phyloP scores from a whole-genome alignment of 2,113 vertebrate species.

The Pangasianodon hypophthalmus region DNA sequence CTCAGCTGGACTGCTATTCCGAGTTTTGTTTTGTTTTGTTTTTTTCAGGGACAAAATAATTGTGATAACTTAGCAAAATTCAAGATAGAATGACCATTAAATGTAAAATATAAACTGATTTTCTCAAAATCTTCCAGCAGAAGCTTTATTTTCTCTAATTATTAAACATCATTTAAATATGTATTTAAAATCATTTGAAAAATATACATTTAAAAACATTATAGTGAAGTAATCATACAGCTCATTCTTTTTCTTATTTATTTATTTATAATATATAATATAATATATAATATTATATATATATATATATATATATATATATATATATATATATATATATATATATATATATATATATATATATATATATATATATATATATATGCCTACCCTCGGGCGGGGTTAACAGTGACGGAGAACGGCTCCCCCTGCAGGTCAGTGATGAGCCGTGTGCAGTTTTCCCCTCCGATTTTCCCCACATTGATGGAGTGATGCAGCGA shows the following conservation, averaged over 20 bases:
- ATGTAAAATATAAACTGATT: no score
- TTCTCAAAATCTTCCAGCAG: not conserved
- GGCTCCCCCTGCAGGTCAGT: constrained; percentile 86
- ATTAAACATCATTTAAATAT: not conserved
- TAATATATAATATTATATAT: no score
- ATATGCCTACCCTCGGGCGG: constrained; percentile 75
- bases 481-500: constrained; percentile 83
- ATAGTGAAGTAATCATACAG: not conserved
- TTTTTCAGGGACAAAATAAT: not conserved
- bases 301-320: not conserved
- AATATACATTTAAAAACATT: not conserved
- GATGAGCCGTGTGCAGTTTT: constrained; percentile 83
- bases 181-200: not conserved
- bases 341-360: no score
- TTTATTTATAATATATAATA: not conserved
- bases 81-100: no score
- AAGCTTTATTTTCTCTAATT: not conserved
- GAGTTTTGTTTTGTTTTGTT: rapidly evolving
- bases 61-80: not conserved
- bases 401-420: constrained; percentile 84
- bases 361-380: not conserved
- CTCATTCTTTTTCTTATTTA: not conserved
- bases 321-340: no score
- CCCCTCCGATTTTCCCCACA: constrained; percentile 80
- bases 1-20: not conserved